phyloP scores from a whole-genome alignment of 2,113 vertebrate genomes.

The Stegostoma tigrinum region DNA sequence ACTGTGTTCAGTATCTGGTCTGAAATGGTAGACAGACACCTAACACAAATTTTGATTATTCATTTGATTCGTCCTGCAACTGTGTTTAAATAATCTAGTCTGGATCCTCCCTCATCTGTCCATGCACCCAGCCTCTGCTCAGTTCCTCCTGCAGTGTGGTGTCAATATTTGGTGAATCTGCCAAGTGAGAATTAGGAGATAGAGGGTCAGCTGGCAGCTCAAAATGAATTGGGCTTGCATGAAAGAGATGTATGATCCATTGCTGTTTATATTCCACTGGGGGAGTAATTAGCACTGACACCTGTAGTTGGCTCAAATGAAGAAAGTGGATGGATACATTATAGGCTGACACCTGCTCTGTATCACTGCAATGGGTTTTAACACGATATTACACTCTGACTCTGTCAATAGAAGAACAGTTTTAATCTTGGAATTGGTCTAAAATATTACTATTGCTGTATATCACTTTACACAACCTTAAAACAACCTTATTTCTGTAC shows the following conservation, averaged over 20 bases:
- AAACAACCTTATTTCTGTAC: no score
- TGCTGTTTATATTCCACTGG: not conserved
- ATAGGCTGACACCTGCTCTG: not conserved
- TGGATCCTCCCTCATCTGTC: not conserved
- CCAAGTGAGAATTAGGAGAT: not conserved
- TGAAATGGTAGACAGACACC: not conserved
- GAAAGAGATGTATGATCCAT: not conserved
- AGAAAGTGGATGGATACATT: not conserved
- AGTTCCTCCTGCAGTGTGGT: not conserved
- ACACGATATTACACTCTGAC: not conserved
- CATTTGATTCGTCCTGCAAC: not conserved
- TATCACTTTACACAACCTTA: not conserved
- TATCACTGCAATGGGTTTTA: not conserved
- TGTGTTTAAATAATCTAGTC: no score
- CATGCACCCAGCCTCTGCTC: not conserved
- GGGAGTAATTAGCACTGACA: not conserved
- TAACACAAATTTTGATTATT: not conserved
- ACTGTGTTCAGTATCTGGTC: not conserved
- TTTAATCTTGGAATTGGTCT: not conserved
- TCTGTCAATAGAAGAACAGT: not conserved
- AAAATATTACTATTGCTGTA: not conserved
- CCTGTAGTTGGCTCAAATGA: not conserved
- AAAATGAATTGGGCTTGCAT: not conserved
- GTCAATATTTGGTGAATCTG: not conserved
- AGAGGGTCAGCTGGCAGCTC: not conserved